Percentiles rank a stretch among this genome's conserved stretches.
phyloP scores from a whole-genome alignment of 1,140 invertebrate species.

The Drosophila sechellia region DNA sequence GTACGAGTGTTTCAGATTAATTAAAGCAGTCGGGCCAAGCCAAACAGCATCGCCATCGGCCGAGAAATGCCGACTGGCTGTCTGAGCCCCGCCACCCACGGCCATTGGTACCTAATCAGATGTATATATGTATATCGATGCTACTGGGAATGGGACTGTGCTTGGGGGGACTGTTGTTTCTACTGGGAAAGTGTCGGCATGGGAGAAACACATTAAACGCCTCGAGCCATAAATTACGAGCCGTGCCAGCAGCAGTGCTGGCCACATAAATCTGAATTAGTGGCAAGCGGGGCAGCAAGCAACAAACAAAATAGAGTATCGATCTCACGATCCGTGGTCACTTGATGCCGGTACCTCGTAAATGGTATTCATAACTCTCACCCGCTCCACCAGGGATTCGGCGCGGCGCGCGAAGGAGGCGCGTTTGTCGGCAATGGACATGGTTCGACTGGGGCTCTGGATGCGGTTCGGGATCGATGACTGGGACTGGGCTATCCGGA shows the following conservation, averaged over 20 bases:
- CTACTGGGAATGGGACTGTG: conserved; percentile 1
- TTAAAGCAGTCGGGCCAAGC: conserved; percentile 63
- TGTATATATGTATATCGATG: conserved; percentile 39
- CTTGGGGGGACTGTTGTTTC: conserved; percentile 5
- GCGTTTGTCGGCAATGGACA: conserved; percentile 72
- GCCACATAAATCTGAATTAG: conserved; percentile 51
- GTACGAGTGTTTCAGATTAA: conserved; percentile 66
- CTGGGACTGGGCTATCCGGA: conserved; percentile 9
- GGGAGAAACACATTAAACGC: conserved; percentile 40
- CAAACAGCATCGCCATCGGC: conserved; percentile 35
- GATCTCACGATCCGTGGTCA: conserved; percentile 83
- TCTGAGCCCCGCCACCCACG: conserved; percentile 36
- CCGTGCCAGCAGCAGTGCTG: conserved; percentile 31
- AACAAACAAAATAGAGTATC: conserved; percentile 59
- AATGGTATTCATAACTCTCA: conserved; percentile 84
- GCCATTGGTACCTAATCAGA: conserved; percentile 46
- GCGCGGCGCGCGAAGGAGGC: conserved; percentile 82
- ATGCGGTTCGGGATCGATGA: background rate
- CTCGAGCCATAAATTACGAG: conserved; percentile 43
- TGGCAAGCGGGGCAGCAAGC: conserved; percentile 27
- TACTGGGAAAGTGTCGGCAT: conserved; percentile 13
- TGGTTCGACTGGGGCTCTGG: conserved; percentile 9
- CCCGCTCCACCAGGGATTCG: conserved; percentile 83
- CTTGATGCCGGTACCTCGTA: conserved; percentile 83
- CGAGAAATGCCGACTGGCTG: conserved; percentile 30